Conservation (phyloP, 2,113 vertebrate genomes). For the Gasterosteus aculeatus region DNA sequence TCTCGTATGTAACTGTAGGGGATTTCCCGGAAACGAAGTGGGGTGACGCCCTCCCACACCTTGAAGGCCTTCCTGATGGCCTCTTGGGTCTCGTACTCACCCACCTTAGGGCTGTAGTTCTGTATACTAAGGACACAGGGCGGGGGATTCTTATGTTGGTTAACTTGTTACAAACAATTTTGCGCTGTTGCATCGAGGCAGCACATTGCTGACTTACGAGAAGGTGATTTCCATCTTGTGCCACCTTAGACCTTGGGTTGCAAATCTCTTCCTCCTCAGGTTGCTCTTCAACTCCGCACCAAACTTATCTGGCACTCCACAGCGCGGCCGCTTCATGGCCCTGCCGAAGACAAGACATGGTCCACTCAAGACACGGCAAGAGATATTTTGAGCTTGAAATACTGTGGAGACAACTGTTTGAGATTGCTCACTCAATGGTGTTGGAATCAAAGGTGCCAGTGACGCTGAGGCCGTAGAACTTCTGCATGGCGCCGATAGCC, state of each 20-base stretch:
- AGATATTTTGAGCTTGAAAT: not conserved
- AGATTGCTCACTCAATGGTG: conserved; percentile 83
- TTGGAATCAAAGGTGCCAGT: conserved; percentile 83
- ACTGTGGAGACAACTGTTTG: not conserved
- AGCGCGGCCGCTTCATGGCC: conserved; percentile 88
- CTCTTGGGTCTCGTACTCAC: conserved; percentile 86
- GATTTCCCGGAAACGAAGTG: conserved; percentile 88
- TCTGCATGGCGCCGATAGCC: conserved; percentile 90
- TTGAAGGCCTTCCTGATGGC: conserved; percentile 90
- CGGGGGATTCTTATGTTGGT: not conserved
- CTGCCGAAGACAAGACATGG: conserved; percentile 69
- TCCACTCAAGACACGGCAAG: conserved; percentile 1
- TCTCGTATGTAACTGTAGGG: conserved; percentile 86
- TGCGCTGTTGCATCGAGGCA: not conserved
- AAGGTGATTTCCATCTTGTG: conserved; percentile 87
- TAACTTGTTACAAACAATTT: not conserved
- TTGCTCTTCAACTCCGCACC: conserved; percentile 91
- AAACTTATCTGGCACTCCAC: conserved; percentile 93
- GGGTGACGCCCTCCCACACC: conserved; percentile 88
- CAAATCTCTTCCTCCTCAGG: conserved; percentile 89
- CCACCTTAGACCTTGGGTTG: conserved; percentile 92
- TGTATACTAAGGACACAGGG: conserved; percentile 76
- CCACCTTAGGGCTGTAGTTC: conserved; percentile 87
- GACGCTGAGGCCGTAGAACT: conserved; percentile 88
- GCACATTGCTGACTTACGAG: conserved; percentile 81